A percentile compares a stretch with the other conserved stretches of the same genome.
Conservation (phyloP, 2,113 vertebrate species). For the Notarius quadriscutis region DNA sequence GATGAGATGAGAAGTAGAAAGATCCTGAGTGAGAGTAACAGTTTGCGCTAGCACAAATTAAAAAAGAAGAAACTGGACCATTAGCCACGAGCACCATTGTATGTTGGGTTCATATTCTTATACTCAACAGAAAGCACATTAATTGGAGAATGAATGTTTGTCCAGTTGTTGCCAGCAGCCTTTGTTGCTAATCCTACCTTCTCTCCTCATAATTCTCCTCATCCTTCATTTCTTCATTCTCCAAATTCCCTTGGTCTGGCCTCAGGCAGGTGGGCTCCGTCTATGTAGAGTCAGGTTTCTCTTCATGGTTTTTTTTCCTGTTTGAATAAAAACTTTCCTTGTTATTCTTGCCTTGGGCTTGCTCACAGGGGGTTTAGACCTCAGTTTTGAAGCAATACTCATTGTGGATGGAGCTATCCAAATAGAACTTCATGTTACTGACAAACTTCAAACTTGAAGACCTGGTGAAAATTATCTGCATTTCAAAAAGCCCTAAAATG, state of each 20-base stretch:
- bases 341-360: constrained; percentile 9
- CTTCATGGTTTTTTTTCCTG: neutral
- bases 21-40: too few relatives aligned
- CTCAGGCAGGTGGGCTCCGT: neutral
- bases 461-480: neutral
- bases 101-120: neutral
- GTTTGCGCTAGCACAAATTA: too few relatives aligned
- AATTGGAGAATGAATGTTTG: neutral
- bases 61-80: neutral
- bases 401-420: neutral
- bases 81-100: neutral
- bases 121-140: neutral
- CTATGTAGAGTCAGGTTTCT: neutral
- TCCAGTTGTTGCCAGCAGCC: neutral
- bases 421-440: neutral
- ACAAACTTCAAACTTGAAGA: neutral
- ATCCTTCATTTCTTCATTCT: neutral
- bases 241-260: neutral
- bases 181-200: neutral
- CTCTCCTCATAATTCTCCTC: neutral
- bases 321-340: neutral
- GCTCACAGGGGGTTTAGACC: neutral
- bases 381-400: neutral
- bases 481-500: neutral
- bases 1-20: too few relatives aligned